These are phyloP conservation scores for Potorous gilbertii DNA, from an alignment of 2,797 vertebrate species.

Conservation along the genomic window DNA sequence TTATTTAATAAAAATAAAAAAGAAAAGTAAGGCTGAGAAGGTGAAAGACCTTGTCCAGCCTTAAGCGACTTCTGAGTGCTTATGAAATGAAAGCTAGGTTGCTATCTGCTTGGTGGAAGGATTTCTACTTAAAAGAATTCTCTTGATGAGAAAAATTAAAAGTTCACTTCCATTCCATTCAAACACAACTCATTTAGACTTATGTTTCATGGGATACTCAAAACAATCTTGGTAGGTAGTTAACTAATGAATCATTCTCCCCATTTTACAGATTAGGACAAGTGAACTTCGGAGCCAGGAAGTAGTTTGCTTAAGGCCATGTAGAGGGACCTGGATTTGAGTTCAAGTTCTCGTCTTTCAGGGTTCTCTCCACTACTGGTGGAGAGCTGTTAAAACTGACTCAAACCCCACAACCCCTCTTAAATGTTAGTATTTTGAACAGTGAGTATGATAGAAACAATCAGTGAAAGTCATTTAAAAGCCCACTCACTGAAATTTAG, in stretches of 20 bases:
- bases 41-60: neutral
- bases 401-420: slow-evolving; percentile 1
- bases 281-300: neutral
- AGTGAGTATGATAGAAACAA: slow-evolving; percentile 37
- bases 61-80: neutral
- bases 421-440: slow-evolving; percentile 8
- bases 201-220: neutral
- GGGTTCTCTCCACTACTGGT: neutral
- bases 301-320: neutral
- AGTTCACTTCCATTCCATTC: neutral
- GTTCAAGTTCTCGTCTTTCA: neutral
- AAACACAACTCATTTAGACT: neutral
- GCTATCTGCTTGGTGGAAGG: neutral
- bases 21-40: neutral
- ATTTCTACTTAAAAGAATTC: neutral
- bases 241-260: neutral
- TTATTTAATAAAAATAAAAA: no score
- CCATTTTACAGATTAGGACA: neutral
- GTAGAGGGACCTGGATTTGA: neutral
- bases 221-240: neutral
- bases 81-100: neutral
- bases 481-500: neutral
- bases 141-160: neutral
- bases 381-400: neutral
- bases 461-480: slow-evolving; percentile 24